Percentiles rank a stretch among this genome's conserved stretches.
Conservation (phyloP, 1,140 invertebrate genomes). For the Magallana angulata region DNA sequence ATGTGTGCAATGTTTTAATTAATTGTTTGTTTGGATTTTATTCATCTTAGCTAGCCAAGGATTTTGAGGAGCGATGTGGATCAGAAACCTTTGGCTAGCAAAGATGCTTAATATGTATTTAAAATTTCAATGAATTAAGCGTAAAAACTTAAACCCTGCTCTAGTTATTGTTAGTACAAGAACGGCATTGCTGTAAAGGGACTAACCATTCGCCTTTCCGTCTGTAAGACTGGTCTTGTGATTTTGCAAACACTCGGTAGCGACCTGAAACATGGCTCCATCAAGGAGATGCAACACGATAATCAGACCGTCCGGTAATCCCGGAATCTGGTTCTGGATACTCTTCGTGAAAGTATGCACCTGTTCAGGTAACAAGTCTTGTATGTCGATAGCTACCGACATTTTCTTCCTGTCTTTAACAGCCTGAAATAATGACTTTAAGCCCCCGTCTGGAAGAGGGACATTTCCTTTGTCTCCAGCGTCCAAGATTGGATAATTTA, state of each 20-base stretch:
- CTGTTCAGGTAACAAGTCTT: background rate
- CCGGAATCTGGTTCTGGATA: background rate
- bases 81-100: background rate
- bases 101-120: background rate
- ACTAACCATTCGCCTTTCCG: background rate
- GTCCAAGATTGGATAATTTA: background rate
- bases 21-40: too few species aligned
- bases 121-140: too few species aligned
- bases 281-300: background rate
- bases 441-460: background rate
- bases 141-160: too few species aligned
- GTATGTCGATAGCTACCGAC: background rate
- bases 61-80: background rate
- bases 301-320: background rate
- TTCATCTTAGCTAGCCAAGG: too few species aligned
- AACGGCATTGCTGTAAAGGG: background rate
- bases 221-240: background rate
- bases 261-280: background rate
- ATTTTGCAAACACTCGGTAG: background rate
- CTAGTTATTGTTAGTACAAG: too few species aligned
- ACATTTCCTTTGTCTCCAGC: background rate
- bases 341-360: background rate
- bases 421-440: background rate
- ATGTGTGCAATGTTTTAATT: too few species aligned
- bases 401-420: background rate